These are phyloP conservation scores for Axis porcinus DNA, from an alignment of 2,113 vertebrate genomes.

Conservation along the genomic window DNA sequence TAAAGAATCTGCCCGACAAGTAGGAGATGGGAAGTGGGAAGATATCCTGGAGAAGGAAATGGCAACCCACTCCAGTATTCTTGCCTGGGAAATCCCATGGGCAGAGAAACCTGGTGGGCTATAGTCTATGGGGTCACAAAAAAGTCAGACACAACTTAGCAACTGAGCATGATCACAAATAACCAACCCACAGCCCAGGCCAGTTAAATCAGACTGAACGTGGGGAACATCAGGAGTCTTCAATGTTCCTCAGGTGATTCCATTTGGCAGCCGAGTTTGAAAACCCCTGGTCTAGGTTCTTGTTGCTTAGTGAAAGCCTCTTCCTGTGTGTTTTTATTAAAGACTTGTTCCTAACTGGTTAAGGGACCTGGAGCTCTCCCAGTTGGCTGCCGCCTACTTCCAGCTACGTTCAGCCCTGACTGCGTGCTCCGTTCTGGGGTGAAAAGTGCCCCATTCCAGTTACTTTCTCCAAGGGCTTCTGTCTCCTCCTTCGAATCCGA, in stretches of 20 bases:
- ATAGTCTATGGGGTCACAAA: background rate
- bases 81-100: background rate
- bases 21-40: background rate
- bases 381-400: background rate
- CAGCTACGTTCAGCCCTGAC: background rate
- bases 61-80: background rate
- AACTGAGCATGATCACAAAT: background rate
- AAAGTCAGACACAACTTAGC: background rate
- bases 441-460: background rate
- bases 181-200: background rate
- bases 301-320: background rate
- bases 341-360: background rate
- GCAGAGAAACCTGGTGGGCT: background rate
- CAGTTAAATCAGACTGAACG: background rate
- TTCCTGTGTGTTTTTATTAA: background rate
- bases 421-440: background rate
- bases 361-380: background rate
- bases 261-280: background rate
- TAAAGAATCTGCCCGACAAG: background rate
- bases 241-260: background rate
- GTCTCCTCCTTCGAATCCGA: background rate
- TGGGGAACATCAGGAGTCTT: background rate
- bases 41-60: background rate
- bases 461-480: background rate
- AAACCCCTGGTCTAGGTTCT: background rate